These are phyloP conservation scores for Eretmochelys imbricata DNA, from an alignment of 2,113 vertebrate species.

Conservation along the genomic window DNA sequence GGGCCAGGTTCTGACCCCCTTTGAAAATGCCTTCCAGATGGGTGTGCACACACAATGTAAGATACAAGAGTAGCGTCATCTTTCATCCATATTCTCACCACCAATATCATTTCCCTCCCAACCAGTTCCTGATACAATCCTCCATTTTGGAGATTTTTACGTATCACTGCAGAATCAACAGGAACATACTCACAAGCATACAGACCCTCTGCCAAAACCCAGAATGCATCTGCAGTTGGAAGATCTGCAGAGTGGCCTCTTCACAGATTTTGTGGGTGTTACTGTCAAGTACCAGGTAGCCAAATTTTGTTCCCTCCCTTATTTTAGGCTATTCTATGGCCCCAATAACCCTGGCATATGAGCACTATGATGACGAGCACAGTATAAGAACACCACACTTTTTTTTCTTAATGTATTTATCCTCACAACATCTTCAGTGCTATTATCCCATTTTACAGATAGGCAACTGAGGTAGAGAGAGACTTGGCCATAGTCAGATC, in stretches of 20 bases:
- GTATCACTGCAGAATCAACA: neutral
- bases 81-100: neutral
- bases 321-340: neutral
- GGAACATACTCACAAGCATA: neutral
- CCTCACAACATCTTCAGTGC: neutral
- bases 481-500: neutral
- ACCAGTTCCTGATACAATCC: neutral
- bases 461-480: neutral
- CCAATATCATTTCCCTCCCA: neutral
- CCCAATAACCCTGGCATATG: neutral
- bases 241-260: neutral
- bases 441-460: neutral
- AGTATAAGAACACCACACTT: neutral
- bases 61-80: neutral
- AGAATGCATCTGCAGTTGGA: neutral
- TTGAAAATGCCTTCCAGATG: neutral
- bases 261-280: neutral
- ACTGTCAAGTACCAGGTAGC: neutral
- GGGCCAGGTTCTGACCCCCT: neutral
- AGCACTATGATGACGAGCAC: neutral
- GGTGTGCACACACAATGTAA: rapidly evolving
- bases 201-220: neutral
- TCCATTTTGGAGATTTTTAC: neutral
- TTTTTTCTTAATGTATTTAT: neutral
- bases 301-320: rapidly evolving